phyloP scores from a whole-genome alignment of 2,888 invertebrate species.

The Cephus rjabovi region DNA sequence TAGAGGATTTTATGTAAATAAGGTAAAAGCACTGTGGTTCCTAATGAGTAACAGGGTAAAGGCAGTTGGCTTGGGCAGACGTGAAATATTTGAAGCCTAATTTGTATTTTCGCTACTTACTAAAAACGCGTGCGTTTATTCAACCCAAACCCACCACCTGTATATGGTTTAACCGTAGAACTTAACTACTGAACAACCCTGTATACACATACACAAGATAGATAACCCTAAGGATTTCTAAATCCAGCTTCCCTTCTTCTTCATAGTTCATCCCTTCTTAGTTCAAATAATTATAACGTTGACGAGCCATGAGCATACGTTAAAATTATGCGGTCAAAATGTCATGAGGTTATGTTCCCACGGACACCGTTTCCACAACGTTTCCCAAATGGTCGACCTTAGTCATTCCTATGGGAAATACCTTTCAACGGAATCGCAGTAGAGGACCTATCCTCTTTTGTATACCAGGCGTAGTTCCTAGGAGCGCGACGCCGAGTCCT shows the following conservation, averaged over 20 bases:
- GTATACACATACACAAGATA: not conserved
- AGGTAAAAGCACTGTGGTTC: not conserved
- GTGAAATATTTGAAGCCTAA: slow-evolving; percentile 26
- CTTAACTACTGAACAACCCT: too few species aligned
- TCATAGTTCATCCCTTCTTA: not conserved
- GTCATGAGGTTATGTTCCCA: not conserved
- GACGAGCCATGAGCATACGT: not conserved
- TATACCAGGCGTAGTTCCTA: not conserved
- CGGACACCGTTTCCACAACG: not conserved
- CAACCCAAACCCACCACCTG: too few species aligned
- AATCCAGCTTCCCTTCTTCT: not conserved
- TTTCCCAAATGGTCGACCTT: not conserved
- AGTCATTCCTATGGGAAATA: not conserved
- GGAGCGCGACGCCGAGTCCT: not conserved
- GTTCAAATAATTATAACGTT: not conserved
- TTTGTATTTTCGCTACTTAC: slow-evolving; percentile 27
- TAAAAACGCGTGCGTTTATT: too few species aligned
- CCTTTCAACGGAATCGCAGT: not conserved
- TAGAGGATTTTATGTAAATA: not conserved
- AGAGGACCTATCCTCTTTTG: not conserved
- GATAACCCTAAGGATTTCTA: not conserved
- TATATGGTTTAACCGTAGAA: too few species aligned
- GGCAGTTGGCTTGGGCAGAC: not conserved
- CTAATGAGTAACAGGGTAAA: not conserved
- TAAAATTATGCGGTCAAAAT: not conserved